phyloP scores from a whole-genome alignment of 1,140 invertebrate species.

The Druon quercuslanigerum region DNA sequence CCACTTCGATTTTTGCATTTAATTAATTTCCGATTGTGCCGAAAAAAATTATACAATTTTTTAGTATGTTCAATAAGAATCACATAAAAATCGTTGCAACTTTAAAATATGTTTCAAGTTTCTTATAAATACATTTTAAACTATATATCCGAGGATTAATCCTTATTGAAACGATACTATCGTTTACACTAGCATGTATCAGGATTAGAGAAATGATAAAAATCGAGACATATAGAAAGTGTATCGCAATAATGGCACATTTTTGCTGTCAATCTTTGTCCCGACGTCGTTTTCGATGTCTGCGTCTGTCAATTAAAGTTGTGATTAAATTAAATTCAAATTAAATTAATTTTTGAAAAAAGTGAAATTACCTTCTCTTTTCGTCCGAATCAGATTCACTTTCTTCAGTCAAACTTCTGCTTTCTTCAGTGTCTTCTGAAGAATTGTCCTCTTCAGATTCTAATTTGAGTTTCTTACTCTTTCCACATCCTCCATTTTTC shows the following conservation, averaged over 20 bases:
- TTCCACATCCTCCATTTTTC: constrained; percentile 31
- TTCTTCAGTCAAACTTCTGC: constrained; percentile 44
- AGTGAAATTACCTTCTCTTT: constrained; percentile 53
- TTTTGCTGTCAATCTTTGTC: constrained; percentile 78
- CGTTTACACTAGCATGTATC: constrained; percentile 77
- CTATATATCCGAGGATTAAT: not conserved
- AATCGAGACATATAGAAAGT: constrained; percentile 78
- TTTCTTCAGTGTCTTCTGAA: constrained; percentile 47
- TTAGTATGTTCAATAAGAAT: too few relatives aligned
- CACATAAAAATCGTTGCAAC: too few relatives aligned
- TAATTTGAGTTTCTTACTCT: constrained; percentile 42
- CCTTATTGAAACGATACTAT: constrained; percentile 70
- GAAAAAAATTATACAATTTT: too few relatives aligned
- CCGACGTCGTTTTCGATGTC: constrained; percentile 61
- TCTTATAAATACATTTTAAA: not conserved
- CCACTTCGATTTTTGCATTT: too few relatives aligned
- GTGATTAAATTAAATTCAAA: not conserved
- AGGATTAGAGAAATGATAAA: constrained; percentile 76
- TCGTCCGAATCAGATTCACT: constrained; percentile 58
- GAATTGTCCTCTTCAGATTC: constrained; percentile 5
- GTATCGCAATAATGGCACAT: constrained; percentile 76
- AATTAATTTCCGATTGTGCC: too few relatives aligned
- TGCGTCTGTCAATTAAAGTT: constrained; percentile 53
- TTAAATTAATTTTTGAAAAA: constrained; percentile 5
- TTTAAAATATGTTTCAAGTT: too few relatives aligned